Evolutionary conservation across 2,113 vertebrate genomes (phyloP), one percentile per base, ranked within the genome.

Genomic region (Urocolius indicus): DNA sequence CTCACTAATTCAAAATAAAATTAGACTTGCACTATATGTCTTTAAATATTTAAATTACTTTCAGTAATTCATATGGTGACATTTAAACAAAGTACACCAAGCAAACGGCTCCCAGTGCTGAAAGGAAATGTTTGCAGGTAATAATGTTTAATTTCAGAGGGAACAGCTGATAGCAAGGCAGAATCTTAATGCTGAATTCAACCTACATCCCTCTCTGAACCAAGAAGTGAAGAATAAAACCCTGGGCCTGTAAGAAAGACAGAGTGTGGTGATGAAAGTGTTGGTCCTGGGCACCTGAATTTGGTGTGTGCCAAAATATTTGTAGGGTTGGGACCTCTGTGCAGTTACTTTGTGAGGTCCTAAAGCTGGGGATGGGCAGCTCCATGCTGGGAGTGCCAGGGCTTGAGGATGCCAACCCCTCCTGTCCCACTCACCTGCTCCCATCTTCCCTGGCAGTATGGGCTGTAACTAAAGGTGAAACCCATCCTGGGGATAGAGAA

Each of bases 41-140:
- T 95, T 96, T 94, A 97, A 94, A 95, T 96, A 96, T 96, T 96
- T 95, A 88, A 95, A 95, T 95, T 89, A 88, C 90, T 95, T 95
- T 83, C 90, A 79, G 94, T 95, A 94, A 95, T 90, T 95, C 96
- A 90, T 91, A 95, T 85, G 90, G 94, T 96, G 95, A 96, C 96
- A 95, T 97, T 97, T 95, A 93, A 95, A 95, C 91, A 95, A 79
- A 93, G 91, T 82, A 93, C 51, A 9, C 72, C 88, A 81, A 92
- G 94, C 76, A 81, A 94, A 93, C 6, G 32, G 88, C 94, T 96
- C 88, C 94, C 92, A 80, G 79, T 49, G 83, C 94, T 85, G n/a
- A 91, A 93, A 95, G 89, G 90, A 95, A 95, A 87, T 93, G 78
- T 91, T 95, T 94, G 91, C 91, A 96, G 93, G 93, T 97, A 95